Conservation (phyloP, 2,888 invertebrate genomes). For the Drosophila neonasuta region DNA sequence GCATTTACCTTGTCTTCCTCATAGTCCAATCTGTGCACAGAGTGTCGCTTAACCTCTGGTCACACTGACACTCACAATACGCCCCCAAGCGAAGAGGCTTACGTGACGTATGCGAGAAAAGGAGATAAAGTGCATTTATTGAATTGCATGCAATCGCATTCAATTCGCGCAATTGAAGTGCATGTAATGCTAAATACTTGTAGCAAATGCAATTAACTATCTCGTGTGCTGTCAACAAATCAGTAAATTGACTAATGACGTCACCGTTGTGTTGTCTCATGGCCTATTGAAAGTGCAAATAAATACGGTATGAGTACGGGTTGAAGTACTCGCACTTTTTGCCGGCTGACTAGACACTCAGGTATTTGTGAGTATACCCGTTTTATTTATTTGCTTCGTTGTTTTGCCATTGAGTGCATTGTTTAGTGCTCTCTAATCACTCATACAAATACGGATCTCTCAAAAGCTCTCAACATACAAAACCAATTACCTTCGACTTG, state of each 20-base stretch:
- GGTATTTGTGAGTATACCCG: slow-evolving; percentile 33
- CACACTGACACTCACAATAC: slow-evolving; percentile 28
- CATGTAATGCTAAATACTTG: slow-evolving; percentile 52
- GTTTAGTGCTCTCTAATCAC: slow-evolving; percentile 29
- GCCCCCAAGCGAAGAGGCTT: slow-evolving; percentile 33
- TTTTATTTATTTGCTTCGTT: slow-evolving; percentile 12
- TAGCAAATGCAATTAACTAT: slow-evolving; percentile 57
- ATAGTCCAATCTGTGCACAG: not conserved
- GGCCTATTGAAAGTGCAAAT: slow-evolving; percentile 63
- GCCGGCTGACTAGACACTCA: slow-evolving; percentile 52
- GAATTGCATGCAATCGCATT: slow-evolving; percentile 60
- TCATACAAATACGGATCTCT: slow-evolving; percentile 30
- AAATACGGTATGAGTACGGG: slow-evolving; percentile 9
- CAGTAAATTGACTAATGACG: slow-evolving; percentile 71
- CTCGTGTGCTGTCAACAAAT: slow-evolving; percentile 55
- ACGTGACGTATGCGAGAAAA: slow-evolving; percentile 28
- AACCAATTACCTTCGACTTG: slow-evolving; percentile 5
- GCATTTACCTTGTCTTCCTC: slow-evolving; percentile 5
- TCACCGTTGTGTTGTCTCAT: slow-evolving; percentile 47
- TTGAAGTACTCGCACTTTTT: slow-evolving; percentile 18
- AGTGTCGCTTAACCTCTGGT: not conserved
- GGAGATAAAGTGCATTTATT: slow-evolving; percentile 51
- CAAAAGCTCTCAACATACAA: not conserved
- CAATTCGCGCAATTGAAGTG: slow-evolving; percentile 45
- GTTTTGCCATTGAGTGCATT: slow-evolving; percentile 25